These are phyloP conservation scores for Chloropsis hardwickii DNA, from an alignment of 2,113 vertebrate species.

Conservation along the genomic window DNA sequence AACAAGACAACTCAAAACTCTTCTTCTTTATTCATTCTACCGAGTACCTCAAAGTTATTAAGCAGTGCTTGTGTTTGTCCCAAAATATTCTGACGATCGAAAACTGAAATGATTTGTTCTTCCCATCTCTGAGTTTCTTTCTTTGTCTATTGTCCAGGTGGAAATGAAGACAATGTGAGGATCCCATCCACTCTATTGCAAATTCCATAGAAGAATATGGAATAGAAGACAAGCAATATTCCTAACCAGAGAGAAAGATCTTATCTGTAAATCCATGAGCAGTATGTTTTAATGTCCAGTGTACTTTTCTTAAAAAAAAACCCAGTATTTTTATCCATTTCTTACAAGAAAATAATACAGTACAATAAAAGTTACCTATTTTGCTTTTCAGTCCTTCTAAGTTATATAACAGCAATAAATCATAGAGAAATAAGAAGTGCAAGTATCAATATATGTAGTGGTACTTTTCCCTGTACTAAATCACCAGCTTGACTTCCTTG, in stretches of 20 bases:
- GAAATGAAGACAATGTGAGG: neutral
- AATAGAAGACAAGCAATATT: neutral
- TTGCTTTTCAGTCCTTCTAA: neutral
- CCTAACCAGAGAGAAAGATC: neutral
- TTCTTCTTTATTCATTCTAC: neutral
- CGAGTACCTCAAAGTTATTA: fast-evolving
- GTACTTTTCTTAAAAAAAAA: neutral
- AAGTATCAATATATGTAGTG: neutral
- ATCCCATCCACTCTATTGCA: neutral
- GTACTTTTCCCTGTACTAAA: neutral
- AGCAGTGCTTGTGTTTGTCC: neutral
- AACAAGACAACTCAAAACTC: neutral
- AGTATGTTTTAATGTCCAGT: neutral
- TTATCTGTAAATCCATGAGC: neutral
- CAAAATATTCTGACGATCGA: neutral
- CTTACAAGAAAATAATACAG: too few species aligned
- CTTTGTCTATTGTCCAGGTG: neutral
- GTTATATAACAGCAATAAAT: neutral
- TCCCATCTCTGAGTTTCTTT: neutral
- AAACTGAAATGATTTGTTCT: neutral
- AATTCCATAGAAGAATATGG: neutral
- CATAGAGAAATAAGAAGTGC: neutral
- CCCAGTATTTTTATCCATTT: neutral
- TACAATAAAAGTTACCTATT: neutral
- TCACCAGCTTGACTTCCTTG: neutral